phyloP scores from a whole-genome alignment of 1,140 invertebrate genomes.

The Caligus rogercresseyi region DNA sequence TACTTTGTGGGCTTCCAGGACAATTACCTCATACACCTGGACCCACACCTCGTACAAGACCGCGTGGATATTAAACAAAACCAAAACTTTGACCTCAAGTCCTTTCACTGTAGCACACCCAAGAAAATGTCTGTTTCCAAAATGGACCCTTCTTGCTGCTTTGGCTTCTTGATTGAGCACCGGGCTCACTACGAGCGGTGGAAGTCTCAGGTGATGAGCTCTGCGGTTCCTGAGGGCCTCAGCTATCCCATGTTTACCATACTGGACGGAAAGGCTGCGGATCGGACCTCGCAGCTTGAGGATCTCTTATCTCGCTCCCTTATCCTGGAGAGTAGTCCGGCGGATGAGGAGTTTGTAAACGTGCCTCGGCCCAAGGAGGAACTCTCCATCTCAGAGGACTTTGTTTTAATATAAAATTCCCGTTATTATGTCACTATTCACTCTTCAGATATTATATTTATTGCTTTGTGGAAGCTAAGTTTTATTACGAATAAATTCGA shows the following conservation, averaged over 20 bases:
- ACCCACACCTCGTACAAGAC: constrained; percentile 80
- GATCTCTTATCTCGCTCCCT: neutral
- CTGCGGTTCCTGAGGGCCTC: neutral
- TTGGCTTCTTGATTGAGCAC: constrained; percentile 55
- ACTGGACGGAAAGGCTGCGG: neutral
- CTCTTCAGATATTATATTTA: neutral
- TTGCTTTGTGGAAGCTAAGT: neutral
- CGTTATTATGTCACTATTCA: neutral
- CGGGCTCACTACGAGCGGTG: neutral
- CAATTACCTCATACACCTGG: constrained; percentile 70
- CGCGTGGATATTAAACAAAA: constrained; percentile 60
- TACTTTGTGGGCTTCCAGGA: constrained; percentile 80
- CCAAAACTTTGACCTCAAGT: constrained; percentile 46
- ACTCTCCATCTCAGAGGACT: neutral
- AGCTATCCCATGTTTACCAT: neutral
- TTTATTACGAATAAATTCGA: no score
- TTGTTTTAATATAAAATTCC: neutral
- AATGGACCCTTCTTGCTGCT: constrained; percentile 82
- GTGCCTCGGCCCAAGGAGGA: neutral
- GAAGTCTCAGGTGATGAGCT: neutral
- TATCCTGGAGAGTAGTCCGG: neutral
- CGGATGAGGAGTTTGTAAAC: neutral
- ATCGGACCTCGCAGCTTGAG: neutral
- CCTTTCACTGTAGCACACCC: constrained; percentile 66
- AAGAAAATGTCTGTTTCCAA: constrained; percentile 59